Base-by-base conservation (phyloP, 2,888 invertebrate species). In the Agonopterix arenella region DNA sequence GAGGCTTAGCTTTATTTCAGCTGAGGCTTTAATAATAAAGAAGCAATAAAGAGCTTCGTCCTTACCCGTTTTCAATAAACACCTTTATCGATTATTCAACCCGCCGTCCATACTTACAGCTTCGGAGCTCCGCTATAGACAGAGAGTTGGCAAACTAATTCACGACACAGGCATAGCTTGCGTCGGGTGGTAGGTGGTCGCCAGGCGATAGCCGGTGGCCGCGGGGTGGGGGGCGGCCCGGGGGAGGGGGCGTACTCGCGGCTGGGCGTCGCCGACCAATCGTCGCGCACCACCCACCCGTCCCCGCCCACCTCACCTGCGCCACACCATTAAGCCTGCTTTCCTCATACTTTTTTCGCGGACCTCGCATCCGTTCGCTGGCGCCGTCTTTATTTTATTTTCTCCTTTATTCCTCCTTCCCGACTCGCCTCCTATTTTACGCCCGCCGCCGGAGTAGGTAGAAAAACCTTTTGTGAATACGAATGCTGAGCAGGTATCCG, bases 61-160 rank as follows among this genome's bases (percentile, higher is more conserved):
- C 80, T 85, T 80, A 86, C 81, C 84, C 84, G 84, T 85, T 86
- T 88, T 88, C 88, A 89, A 89, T 88, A 89, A 89, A 89, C 88
- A 88, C 88, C 88, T 88, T 84, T 89, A 89, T 89, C 86, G 88
- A 89, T 89, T 89, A 89, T 89, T 88, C 86, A 86, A 82, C 72
- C 73, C 79, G 83, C 71, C 84, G 82, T 84, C 86, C 84, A 86
- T 88, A 88, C 88, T 86, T 86, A 89, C 86, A 85, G 79, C 76
- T 77, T 75, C 76, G 73, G 76, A 79, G 84, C 84, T 80, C 80
- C 84, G 85, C 84, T 85, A 88, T 86, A 86, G 88, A 89, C 88
- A 85, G 84, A 84, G 84, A 89, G 88, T 89, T 89, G 80, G 84
- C 83, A 85, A 86, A 89, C 88, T 89, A 89, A 89, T 88, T 86